These are phyloP conservation scores for Ips nitidus DNA, from an alignment of 1,140 invertebrate species.

Conservation along the genomic window DNA sequence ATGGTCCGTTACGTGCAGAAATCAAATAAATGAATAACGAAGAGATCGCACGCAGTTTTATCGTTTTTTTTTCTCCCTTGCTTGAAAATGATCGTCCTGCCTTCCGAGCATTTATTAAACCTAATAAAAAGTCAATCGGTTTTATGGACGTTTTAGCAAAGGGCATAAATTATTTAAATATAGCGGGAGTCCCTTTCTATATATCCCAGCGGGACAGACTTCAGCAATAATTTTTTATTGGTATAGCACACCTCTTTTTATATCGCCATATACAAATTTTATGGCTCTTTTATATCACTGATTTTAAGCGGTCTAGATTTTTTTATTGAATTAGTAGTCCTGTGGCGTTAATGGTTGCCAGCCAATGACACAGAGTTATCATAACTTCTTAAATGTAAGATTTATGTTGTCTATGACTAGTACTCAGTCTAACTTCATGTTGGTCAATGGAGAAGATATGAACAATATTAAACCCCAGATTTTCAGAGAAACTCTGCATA, in stretches of 20 bases:
- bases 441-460: too few relatives aligned
- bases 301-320: too few relatives aligned
- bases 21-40: too few relatives aligned
- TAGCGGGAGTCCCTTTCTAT: conserved; percentile 1
- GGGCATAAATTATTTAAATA: conserved; percentile 20
- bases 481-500: too few relatives aligned
- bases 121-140: conserved; percentile 15
- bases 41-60: not conserved
- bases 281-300: not conserved
- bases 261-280: conserved; percentile 10
- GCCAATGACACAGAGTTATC: too few relatives aligned
- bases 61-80: conserved; percentile 2
- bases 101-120: conserved; percentile 8
- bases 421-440: too few relatives aligned
- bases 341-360: too few relatives aligned
- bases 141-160: conserved; percentile 7
- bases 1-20: too few relatives aligned
- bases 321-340: too few relatives aligned
- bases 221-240: conserved; percentile 20
- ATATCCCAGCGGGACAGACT: conserved; percentile 9
- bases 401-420: too few relatives aligned
- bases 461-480: too few relatives aligned
- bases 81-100: conserved; percentile 2
- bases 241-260: conserved; percentile 8
- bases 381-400: too few relatives aligned